Conservation (phyloP, 2,113 vertebrate genomes). For the Caloenas nicobarica region DNA sequence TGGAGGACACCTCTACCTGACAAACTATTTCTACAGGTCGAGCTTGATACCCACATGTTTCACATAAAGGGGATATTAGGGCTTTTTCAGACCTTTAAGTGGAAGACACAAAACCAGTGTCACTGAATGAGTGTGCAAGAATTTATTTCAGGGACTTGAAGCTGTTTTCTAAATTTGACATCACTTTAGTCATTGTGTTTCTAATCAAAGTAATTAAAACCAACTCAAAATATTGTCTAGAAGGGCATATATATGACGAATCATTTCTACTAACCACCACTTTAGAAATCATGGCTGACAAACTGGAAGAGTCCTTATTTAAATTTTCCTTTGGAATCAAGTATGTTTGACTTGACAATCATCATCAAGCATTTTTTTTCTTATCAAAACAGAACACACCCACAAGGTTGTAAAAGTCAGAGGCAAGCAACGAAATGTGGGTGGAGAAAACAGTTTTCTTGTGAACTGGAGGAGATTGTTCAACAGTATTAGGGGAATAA, state of each 20-base stretch:
- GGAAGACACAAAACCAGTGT: not conserved
- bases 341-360: not conserved
- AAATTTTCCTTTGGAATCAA: not conserved
- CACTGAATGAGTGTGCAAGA: not conserved
- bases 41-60: not conserved
- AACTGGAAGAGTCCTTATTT: constrained; percentile 11
- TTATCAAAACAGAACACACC: not conserved
- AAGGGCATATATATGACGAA: not conserved
- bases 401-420: not conserved
- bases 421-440: not conserved
- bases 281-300: constrained; percentile 5
- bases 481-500: not conserved
- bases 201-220: not conserved
- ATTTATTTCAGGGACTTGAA: not conserved
- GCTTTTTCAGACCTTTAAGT: not conserved
- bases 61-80: fast-evolving
- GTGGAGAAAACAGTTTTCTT: not conserved
- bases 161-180: not conserved
- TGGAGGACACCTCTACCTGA: not conserved
- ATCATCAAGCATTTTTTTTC: not conserved
- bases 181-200: not conserved
- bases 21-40: not conserved
- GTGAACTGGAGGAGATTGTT: not conserved
- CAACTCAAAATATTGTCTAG: not conserved
- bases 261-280: not conserved